Conservation (phyloP, 2,113 vertebrate species). For the Corydoras maculifer region DNA sequence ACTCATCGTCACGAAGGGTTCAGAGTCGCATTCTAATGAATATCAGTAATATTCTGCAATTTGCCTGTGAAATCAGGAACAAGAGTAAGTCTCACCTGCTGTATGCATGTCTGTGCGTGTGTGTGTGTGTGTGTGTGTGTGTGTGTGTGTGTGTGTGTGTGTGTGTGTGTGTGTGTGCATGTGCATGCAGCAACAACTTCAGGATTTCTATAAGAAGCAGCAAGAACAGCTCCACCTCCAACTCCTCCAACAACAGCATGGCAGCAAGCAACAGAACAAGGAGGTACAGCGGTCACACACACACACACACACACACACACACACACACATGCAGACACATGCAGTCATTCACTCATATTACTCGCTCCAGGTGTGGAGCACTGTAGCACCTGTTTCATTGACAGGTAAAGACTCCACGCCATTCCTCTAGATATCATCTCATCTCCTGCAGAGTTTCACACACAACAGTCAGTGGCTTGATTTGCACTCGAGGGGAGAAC, state of each 20-base stretch:
- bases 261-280: slow-evolving; percentile 97
- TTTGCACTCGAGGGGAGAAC: no score
- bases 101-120: neutral
- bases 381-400: slow-evolving; percentile 27
- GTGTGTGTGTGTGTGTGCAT: slow-evolving; percentile 34
- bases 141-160: neutral
- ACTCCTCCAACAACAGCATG: slow-evolving; percentile 97
- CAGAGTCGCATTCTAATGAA: no score
- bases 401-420: neutral
- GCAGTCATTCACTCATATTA: slow-evolving; percentile 14
- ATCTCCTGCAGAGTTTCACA: no score
- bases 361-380: neutral
- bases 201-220: slow-evolving; percentile 99
- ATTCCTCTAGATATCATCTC: neutral
- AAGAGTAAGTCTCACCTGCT: no score
- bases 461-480: no score
- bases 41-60: no score
- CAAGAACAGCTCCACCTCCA: slow-evolving; percentile 99
- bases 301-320: slow-evolving; percentile 34
- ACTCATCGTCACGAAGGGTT: no score
- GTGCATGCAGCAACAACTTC: slow-evolving; percentile 93
- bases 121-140: neutral
- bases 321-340: slow-evolving; percentile 37
- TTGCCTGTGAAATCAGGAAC: no score
- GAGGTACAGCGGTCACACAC: slow-evolving; percentile 79